A percentile compares a stretch with the other conserved stretches of the same genome.
Conservation (phyloP, 2,888 invertebrate genomes). For the Orgyia antiqua region DNA sequence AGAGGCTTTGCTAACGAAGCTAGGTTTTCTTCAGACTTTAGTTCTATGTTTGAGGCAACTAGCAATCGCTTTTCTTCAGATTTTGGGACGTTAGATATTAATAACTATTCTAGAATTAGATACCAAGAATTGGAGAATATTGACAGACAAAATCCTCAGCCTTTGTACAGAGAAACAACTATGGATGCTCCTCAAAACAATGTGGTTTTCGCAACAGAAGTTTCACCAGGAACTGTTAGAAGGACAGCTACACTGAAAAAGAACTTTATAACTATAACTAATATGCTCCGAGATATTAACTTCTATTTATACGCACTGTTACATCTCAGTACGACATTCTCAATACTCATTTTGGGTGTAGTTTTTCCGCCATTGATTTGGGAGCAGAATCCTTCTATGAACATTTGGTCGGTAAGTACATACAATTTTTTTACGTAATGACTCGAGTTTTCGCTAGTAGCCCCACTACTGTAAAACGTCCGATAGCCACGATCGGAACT, state of each 20-base stretch:
- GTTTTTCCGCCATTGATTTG: conserved; percentile 75
- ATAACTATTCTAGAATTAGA: conserved; percentile 42
- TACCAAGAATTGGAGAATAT: conserved; percentile 66
- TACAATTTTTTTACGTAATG: background rate
- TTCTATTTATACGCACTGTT: conserved; percentile 78
- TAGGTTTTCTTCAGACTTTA: conserved; percentile 56
- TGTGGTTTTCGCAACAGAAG: conserved; percentile 53
- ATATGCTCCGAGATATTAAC: conserved; percentile 61
- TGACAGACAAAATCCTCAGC: conserved; percentile 65
- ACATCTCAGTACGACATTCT: conserved; percentile 74
- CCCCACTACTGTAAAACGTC: too few species aligned
- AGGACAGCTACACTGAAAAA: conserved; percentile 64
- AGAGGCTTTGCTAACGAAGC: conserved; percentile 23
- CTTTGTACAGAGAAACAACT: conserved; percentile 76
- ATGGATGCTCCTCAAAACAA: conserved; percentile 59
- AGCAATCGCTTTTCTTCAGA: conserved; percentile 35
- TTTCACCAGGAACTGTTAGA: conserved; percentile 58
- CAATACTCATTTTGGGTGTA: conserved; percentile 68
- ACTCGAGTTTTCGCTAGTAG: too few species aligned
- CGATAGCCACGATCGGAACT: too few species aligned
- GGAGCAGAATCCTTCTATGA: conserved; percentile 56
- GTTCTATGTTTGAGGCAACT: conserved; percentile 35
- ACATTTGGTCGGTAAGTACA: conserved; percentile 68
- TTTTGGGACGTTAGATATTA: conserved; percentile 41
- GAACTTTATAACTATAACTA: conserved; percentile 60